phyloP scores from a whole-genome alignment of 2,888 invertebrate genomes.

The Griposia aprilina region DNA sequence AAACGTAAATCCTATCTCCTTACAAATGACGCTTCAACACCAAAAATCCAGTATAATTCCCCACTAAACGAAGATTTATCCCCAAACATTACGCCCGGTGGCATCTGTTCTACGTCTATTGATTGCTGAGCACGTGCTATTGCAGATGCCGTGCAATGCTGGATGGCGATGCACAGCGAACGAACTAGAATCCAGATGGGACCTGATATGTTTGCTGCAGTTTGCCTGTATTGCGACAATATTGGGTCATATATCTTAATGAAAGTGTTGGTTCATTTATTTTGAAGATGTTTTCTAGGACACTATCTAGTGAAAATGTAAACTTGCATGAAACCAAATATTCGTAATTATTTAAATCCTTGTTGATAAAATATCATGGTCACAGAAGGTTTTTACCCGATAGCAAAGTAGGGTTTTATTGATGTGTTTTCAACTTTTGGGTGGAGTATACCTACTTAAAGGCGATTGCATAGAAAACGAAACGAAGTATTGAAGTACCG shows the following conservation, averaged over 20 bases:
- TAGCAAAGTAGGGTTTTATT: background rate
- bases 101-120: constrained; percentile 35
- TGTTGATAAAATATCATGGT: background rate
- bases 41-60: constrained; percentile 24
- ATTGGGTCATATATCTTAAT: constrained; percentile 22
- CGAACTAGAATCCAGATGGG: constrained; percentile 39
- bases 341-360: background rate
- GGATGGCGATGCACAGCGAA: constrained; percentile 20
- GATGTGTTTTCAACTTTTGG: background rate
- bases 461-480: background rate
- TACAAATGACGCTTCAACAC: constrained; percentile 2
- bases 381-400: background rate
- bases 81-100: background rate
- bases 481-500: background rate
- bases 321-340: background rate
- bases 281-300: background rate
- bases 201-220: constrained; percentile 28
- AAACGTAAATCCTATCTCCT: background rate
- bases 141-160: constrained; percentile 16
- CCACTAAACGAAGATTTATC: constrained; percentile 35
- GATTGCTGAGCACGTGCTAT: constrained; percentile 31
- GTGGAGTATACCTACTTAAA: background rate
- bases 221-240: constrained; percentile 32
- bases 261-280: constrained; percentile 23
- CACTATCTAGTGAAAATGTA: background rate